phyloP scores from a whole-genome alignment of 2,797 vertebrate species.

The Tauraco hartlaubi region DNA sequence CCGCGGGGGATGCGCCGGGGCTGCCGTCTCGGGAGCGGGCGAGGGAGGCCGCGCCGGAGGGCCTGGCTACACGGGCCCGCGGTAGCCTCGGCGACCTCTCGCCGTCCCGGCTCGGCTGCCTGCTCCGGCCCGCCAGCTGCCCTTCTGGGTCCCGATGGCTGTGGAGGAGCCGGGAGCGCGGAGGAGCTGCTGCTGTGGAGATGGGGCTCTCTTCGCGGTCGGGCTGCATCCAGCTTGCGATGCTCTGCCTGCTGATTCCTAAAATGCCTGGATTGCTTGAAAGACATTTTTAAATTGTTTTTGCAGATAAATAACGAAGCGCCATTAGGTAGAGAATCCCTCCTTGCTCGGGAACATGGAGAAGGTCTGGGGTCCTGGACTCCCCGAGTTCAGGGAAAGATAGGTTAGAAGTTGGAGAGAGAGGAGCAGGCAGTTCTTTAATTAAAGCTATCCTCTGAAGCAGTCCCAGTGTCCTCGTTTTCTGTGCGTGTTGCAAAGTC shows the following conservation, averaged over 20 bases:
- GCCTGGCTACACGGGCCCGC: not conserved
- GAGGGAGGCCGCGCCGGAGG: not conserved
- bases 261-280: not conserved
- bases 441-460: not conserved
- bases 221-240: accelerated
- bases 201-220: accelerated
- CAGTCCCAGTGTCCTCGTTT: not conserved
- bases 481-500: not conserved
- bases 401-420: not conserved
- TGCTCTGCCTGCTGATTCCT: too few species aligned
- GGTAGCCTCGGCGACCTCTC: slow-evolving; percentile 10
- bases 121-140: not conserved
- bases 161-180: not conserved
- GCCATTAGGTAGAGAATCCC: not conserved
- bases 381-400: accelerated
- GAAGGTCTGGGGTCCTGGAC: not conserved
- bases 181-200: not conserved
- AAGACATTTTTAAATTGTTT: not conserved
- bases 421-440: not conserved
- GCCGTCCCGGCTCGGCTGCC: not conserved
- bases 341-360: not conserved
- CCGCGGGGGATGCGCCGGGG: not conserved
- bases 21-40: not conserved
- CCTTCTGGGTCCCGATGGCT: not conserved
- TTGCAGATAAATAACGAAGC: not conserved